Conservation (phyloP, 2,888 invertebrate species). For the Heterodera filipjevi region DNA sequence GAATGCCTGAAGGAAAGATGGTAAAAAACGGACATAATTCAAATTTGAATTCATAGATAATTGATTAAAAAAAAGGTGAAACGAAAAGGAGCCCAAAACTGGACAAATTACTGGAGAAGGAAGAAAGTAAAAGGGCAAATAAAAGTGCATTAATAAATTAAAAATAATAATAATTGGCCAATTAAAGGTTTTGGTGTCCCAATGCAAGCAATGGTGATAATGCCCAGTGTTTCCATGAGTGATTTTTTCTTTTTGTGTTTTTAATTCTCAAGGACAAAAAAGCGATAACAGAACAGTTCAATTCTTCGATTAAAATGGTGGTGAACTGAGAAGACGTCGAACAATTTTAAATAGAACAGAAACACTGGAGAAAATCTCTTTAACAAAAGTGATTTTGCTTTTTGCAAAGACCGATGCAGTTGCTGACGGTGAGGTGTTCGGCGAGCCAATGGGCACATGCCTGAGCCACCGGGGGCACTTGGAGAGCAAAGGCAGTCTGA, state of each 20-base stretch:
- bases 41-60: background rate
- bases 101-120: background rate
- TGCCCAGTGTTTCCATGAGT: background rate
- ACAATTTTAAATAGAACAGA: background rate
- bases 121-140: background rate
- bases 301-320: background rate
- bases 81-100: background rate
- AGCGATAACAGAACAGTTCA: too few relatives aligned
- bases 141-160: too few relatives aligned
- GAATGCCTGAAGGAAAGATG: slow-evolving; percentile 49
- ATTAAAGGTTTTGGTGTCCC: background rate
- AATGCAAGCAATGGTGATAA: background rate
- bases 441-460: slow-evolving; percentile 76
- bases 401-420: slow-evolving; percentile 67
- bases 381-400: background rate
- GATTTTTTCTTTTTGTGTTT: too few relatives aligned
- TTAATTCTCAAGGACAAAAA: background rate
- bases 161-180: background rate
- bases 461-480: slow-evolving; percentile 76
- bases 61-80: background rate
- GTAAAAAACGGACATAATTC: background rate
- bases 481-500: slow-evolving; percentile 76
- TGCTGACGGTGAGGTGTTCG: slow-evolving; percentile 72
- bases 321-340: too few relatives aligned
- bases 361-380: background rate